phyloP scores from a whole-genome alignment of 2,113 vertebrate genomes.

The Pogonocichla stellata region DNA sequence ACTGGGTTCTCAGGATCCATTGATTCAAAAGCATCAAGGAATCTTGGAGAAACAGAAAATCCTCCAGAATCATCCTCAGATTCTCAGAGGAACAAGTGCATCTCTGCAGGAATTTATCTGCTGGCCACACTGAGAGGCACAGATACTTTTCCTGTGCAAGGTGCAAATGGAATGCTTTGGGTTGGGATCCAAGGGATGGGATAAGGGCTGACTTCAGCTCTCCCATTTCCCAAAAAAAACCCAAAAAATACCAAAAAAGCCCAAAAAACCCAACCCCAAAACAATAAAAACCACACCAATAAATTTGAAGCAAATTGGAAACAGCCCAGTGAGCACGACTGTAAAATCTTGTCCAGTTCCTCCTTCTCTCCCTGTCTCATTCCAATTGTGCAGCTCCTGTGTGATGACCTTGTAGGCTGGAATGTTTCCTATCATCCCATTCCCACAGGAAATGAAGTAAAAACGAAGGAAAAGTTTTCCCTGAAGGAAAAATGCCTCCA shows the following conservation, averaged over 20 bases:
- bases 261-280: not conserved
- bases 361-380: not conserved
- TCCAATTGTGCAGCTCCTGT: accelerated
- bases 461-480: not conserved
- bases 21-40: not conserved
- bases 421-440: not conserved
- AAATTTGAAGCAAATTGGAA: not conserved
- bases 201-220: not conserved
- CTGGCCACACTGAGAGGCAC: not conserved
- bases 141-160: not conserved
- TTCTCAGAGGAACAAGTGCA: not conserved
- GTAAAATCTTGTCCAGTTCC: not conserved
- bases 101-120: not conserved
- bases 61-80: accelerated
- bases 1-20: accelerated
- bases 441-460: not conserved
- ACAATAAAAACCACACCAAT: accelerated
- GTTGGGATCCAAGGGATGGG: not conserved
- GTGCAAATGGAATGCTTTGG: not conserved
- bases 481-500: not conserved
- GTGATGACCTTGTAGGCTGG: not conserved
- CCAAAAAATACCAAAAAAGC: too few species aligned
- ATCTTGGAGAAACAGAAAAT: not conserved
- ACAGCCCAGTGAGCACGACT: accelerated
- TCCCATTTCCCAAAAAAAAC: not conserved